A percentile compares a stretch with the other conserved stretches of the same genome.
Evolutionary conservation across 2,113 vertebrate genomes (phyloP).

Genomic region (Baryphthengus martii): DNA sequence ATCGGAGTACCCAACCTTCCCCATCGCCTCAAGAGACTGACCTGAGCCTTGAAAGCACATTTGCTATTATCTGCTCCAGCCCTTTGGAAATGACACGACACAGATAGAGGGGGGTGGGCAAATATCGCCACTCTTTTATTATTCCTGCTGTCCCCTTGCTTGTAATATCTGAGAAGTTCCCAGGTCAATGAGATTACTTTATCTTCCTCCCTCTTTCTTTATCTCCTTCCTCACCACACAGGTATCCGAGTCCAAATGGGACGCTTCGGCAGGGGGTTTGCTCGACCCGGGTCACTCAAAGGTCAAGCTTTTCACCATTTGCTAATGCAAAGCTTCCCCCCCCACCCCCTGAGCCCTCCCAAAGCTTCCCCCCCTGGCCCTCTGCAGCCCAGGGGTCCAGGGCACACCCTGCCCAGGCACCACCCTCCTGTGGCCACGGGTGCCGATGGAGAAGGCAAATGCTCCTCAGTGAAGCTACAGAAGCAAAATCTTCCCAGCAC

Average conservation of each 20-base stretch:
- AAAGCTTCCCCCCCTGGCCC: constrained; percentile 69
- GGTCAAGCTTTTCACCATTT: constrained; percentile 91
- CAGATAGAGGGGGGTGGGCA: not conserved
- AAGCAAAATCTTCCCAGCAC: constrained; percentile 68
- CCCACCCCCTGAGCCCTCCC: constrained; percentile 24
- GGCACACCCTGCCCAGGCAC: not conserved
- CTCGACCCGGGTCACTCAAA: constrained; percentile 83
- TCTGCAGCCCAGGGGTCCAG: fast-evolving
- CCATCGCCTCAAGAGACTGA: constrained; percentile 33
- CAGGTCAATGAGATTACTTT: constrained; percentile 62
- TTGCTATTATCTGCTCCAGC: constrained; percentile 10
- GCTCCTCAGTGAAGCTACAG: constrained; percentile 54
- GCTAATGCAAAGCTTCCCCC: constrained; percentile 82
- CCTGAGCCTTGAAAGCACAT: constrained; percentile 52
- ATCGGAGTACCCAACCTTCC: not conserved
- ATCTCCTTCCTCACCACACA: constrained; percentile 75
- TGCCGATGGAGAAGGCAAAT: constrained; percentile 74
- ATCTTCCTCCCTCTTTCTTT: constrained; percentile 72
- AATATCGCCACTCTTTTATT: constrained; percentile 23
- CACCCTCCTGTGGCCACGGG: constrained; percentile 2
- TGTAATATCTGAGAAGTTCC: constrained; percentile 50
- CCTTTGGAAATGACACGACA: constrained; percentile 20
- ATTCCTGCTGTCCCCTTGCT: not conserved
- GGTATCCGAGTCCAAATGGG: constrained; percentile 91
- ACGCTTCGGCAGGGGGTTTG: constrained; percentile 76